Percentiles rank a stretch among this genome's conserved stretches.
Conservation (phyloP, 2,113 vertebrate species). For the Pandion haliaetus region DNA sequence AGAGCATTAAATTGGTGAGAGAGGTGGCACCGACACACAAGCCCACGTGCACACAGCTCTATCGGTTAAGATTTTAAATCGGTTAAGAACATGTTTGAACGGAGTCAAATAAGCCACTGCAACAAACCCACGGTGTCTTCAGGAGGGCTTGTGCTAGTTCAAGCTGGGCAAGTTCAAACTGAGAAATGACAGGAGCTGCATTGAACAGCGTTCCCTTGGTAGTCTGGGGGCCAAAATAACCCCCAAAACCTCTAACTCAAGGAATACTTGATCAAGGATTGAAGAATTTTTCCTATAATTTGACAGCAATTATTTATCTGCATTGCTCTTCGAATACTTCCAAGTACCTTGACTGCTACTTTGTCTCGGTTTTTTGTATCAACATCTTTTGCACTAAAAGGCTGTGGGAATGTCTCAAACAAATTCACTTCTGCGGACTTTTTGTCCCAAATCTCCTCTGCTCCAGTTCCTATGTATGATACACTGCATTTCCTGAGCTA, state of each 20-base stretch:
- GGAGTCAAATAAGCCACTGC: not conserved
- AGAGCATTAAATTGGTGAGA: not conserved
- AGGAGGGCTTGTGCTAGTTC: not conserved
- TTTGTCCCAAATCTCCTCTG: not conserved
- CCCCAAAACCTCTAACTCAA: not conserved
- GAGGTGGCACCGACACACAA: not conserved
- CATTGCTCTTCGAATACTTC: not conserved
- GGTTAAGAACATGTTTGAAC: not conserved
- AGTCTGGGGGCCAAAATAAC: not conserved
- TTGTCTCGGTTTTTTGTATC: not conserved
- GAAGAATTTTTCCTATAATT: not conserved
- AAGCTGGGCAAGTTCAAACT: not conserved
- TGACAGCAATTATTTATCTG: not conserved
- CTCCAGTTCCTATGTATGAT: accelerated
- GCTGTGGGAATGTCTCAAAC: not conserved
- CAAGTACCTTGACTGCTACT: too few species aligned
- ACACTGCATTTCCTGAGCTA: not conserved
- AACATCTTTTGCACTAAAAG: not conserved
- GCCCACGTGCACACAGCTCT: accelerated
- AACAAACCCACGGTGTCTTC: not conserved
- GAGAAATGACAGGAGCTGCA: not conserved
- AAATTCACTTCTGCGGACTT: not conserved
- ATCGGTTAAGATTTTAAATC: not conserved
- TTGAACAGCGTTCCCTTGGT: not conserved
- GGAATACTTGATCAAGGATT: not conserved